Base-by-base conservation (phyloP, 1,140 invertebrate genomes). In the Ceratina australensis region DNA sequence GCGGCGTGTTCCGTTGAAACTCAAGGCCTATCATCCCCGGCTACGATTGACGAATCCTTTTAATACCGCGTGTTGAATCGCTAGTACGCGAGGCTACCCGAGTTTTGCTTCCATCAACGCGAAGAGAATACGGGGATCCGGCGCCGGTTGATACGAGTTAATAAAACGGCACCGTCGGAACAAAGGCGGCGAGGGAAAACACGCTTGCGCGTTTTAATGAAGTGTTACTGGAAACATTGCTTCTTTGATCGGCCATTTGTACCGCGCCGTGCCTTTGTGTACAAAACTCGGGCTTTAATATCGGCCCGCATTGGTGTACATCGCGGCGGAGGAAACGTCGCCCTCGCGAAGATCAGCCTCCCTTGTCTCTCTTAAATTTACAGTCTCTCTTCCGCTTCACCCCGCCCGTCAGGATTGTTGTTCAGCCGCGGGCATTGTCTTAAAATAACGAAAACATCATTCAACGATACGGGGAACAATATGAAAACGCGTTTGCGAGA, bases 191-290 rank as follows among this genome's bases (percentile, higher is more conserved):
- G 15, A 54, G 22, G n/a, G 49, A 15, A 15, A 26, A 42, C 15
- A 61, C 18, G 20, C 69, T 69, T 76, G 74, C 74, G 57, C 74
- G 24, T 52, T 64, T 72, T 78, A 78, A 78, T 57, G 75, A 78
- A 64, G 75, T 78, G 75, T 68, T 49, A 64, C 59, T 71, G 22
- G 75, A 78, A 78, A 72, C 68, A 78, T 78, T 72, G 75, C 75
- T 50, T 68, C 75, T 72, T 72, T 72, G 67, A 78, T 78, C 75
- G 68, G n/a, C 68, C 75, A 64, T 78, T 72, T 72, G 49, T 63
- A 72, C 60, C 67, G 33, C n/a, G 68, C 68, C 75, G 7, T 57
- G 67, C 75, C 68, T 78, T 78, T 78, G 60, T 78, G 68, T 64
- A 78, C 75, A 72, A 52, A 71, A 72, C 68, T 78, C 67, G 15